A percentile compares a stretch with the other conserved stretches of the same genome.
phyloP scores from a whole-genome alignment of 2,113 vertebrate species.

The Misgurnus mizolepis region DNA sequence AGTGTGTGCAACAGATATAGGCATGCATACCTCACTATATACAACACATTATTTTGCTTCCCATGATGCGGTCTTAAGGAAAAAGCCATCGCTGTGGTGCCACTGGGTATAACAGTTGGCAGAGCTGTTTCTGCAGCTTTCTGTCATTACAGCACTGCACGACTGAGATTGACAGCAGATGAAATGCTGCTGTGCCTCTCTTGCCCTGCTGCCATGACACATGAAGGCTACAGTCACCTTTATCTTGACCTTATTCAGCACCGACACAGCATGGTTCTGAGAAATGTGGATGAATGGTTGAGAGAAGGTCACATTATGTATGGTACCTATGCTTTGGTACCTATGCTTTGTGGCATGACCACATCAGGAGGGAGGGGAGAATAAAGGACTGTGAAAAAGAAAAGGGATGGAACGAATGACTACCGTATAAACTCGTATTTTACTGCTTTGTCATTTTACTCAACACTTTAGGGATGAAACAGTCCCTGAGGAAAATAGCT shows the following conservation, averaged over 20 bases:
- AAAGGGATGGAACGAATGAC: not conserved
- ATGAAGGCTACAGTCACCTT: conserved; percentile 7
- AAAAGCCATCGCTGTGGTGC: not conserved
- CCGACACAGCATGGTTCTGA: not conserved
- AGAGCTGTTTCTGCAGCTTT: conserved; percentile 4
- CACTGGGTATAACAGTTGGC: conserved; percentile 18
- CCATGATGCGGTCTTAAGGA: too few species aligned
- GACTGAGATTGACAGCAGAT: conserved; percentile 10
- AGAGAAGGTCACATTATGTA: conserved; percentile 29
- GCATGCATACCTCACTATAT: too few species aligned
- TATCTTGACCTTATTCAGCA: conserved; percentile 21
- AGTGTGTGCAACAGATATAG: too few species aligned
- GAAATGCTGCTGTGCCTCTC: conserved; percentile 7
- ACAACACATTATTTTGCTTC: too few species aligned
- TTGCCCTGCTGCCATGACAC: conserved; percentile 4
- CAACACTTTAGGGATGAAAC: not conserved
- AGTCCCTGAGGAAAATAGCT: not conserved
- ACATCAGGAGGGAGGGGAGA: not conserved
- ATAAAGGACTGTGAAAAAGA: not conserved
- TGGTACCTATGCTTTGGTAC: not conserved
- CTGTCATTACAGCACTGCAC: conserved; percentile 29
- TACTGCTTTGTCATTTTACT: not conserved
- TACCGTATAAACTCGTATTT: not conserved
- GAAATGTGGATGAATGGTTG: conserved; percentile 19
- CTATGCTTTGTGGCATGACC: conserved; percentile 12